These are phyloP conservation scores for Chlamydotis undulata DNA, from an alignment of 2,113 vertebrate species.

Conservation along the genomic window DNA sequence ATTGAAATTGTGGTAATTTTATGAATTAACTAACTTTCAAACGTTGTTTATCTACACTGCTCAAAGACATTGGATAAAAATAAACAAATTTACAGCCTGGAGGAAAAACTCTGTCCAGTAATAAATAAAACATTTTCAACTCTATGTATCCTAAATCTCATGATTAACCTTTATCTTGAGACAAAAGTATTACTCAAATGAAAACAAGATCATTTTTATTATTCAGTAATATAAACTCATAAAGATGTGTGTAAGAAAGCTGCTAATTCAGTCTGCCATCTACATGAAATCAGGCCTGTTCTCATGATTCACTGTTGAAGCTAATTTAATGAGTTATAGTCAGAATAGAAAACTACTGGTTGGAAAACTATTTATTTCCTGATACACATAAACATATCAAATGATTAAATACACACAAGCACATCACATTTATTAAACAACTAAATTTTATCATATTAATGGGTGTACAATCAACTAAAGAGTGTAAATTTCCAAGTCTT, in stretches of 20 bases:
- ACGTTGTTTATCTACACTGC: not conserved
- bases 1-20: not conserved
- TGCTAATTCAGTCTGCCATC: not conserved
- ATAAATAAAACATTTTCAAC: constrained; percentile 8
- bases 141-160: not conserved
- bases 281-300: not conserved
- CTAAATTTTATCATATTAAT: not conserved
- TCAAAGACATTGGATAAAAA: constrained; percentile 6
- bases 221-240: not conserved
- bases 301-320: not conserved
- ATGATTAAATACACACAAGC: not conserved
- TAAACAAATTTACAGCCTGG: not conserved
- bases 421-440: not conserved
- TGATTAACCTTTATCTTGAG: constrained; percentile 7
- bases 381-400: not conserved
- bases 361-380: constrained; percentile 4
- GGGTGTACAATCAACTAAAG: not conserved
- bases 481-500: not conserved
- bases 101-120: not conserved
- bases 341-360: not conserved
- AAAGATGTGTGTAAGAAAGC: not conserved
- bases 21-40: not conserved
- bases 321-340: not conserved
- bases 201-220: not conserved
- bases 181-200: not conserved